These are phyloP conservation scores for Stenodera caucasica DNA, from an alignment of 2,888 invertebrate species.

Conservation along the genomic window DNA sequence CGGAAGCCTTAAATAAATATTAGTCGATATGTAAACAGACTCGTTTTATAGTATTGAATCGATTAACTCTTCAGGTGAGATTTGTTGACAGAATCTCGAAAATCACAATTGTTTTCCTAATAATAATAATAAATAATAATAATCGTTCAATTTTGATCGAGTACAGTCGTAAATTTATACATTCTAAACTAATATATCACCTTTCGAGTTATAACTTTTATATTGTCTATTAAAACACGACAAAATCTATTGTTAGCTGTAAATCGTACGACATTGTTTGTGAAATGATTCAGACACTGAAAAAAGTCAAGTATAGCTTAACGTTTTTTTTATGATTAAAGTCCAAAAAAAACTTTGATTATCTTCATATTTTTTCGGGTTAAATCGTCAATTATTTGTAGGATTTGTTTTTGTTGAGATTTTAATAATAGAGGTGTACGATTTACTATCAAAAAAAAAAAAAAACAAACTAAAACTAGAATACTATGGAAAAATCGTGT, in stretches of 20 bases:
- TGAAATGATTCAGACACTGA: not conserved
- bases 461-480: too few relatives aligned
- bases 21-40: not conserved
- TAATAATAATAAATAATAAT: too few relatives aligned
- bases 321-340: too few relatives aligned
- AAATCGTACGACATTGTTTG: constrained; percentile 13
- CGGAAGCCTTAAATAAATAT: constrained; percentile 3
- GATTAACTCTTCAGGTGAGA: not conserved
- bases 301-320: too few relatives aligned
- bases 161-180: constrained; percentile 24
- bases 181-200: constrained; percentile 26
- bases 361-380: too few relatives aligned
- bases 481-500: constrained; percentile 15
- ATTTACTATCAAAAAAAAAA: constrained; percentile 2
- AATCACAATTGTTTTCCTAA: too few relatives aligned
- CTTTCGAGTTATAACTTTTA: constrained; percentile 24
- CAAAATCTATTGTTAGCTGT: constrained; percentile 17
- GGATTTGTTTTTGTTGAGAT: not conserved
- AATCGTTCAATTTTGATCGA: constrained; percentile 25
- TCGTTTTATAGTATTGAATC: constrained; percentile 3
- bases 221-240: constrained; percentile 25
- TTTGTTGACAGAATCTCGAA: not conserved
- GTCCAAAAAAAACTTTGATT: constrained; percentile 17
- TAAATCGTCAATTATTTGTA: constrained; percentile 12
- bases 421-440: not conserved